Evolutionary conservation across 2,113 vertebrate genomes (phyloP), one percentile per base, ranked within the genome.

Genomic region (Lethenteron reissneri): DNA sequence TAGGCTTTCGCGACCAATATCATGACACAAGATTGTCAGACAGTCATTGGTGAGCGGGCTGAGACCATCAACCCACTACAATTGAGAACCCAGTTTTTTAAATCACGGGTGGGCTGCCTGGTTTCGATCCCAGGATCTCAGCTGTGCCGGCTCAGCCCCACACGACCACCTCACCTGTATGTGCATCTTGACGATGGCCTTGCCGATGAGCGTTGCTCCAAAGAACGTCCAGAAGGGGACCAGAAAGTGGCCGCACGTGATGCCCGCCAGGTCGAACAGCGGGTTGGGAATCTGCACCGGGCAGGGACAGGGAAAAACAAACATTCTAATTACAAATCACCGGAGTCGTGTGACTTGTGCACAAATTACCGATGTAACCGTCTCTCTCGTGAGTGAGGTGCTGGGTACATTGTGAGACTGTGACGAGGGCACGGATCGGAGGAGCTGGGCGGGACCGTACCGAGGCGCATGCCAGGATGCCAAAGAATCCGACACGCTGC

Each of bases 171-270:
- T 87, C 82, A 87, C 88, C 85, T 89, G 94, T 79, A 88, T 86
- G 73, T 99, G 94, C 94, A 99, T 99, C 83, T 99, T 99, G 77
- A 99, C 84, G 73, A 99, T 82, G 57, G 92, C 92, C 84, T 99
- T 99, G 75, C 94, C 94, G 75, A 87, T 84, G 25, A 88, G 76
- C 57, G 94, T 99, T n/a, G 92, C 94, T 74, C 94, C 94, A 77
- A 99, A 89, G 82, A 99, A 99, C 41, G 94, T 90, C 87, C 88
- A 91, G 76, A 91, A 90, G 57, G 92, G 94, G 76, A 99, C 92
- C 69, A 88, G 80, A 73, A 89, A 91, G 76, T 92, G 85, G 71
- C 85, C 84, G 75, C 84, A 90, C 5, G 83, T 94, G 77, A 87
- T 88, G 77, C 94, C 94, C 57, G 94, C 94, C 78, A 99, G 82